Evolutionary conservation across 2,113 vertebrate species (phyloP).

Genomic region (Smithornis capensis): DNA sequence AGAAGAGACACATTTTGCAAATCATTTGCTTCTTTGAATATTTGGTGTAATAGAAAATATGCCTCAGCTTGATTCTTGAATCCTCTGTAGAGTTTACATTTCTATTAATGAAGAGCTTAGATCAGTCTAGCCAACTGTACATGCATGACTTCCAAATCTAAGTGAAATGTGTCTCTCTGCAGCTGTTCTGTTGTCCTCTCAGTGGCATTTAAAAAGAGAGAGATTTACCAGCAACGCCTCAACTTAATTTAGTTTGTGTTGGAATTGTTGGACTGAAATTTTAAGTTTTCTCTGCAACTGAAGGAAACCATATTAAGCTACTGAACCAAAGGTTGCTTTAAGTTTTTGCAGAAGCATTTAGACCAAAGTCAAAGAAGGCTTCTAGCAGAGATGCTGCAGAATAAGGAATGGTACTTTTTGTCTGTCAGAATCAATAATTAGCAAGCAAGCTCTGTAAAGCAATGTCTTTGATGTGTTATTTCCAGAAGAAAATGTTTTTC

Average conservation of each 20-base stretch:
- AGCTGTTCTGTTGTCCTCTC: slow-evolving; percentile 43
- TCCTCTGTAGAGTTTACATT: slow-evolving; percentile 57
- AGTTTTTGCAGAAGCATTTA: background rate
- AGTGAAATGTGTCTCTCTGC: slow-evolving; percentile 50
- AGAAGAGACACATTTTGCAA: slow-evolving; percentile 16
- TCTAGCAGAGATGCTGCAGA: background rate
- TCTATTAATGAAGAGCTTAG: slow-evolving; percentile 65
- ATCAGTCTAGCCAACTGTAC: slow-evolving; percentile 54
- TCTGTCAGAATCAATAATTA: background rate
- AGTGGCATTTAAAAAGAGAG: slow-evolving; percentile 31
- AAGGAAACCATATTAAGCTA: background rate
- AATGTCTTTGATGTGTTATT: background rate
- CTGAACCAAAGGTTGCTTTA: background rate
- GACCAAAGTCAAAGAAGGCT: background rate
- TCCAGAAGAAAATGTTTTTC: background rate
- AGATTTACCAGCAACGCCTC: slow-evolving; percentile 1
- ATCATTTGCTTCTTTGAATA: slow-evolving; percentile 45
- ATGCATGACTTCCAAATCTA: slow-evolving; percentile 63
- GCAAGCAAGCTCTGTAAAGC: background rate
- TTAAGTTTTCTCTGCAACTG: slow-evolving; percentile 26
- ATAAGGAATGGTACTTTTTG: background rate
- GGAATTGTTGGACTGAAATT: slow-evolving; percentile 56
- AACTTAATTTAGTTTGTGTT: slow-evolving; percentile 56
- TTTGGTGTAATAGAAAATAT: slow-evolving; percentile 39
- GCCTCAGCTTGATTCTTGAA: slow-evolving; percentile 28